phyloP scores from a whole-genome alignment of 2,113 vertebrate genomes.

The Cettia cetti region DNA sequence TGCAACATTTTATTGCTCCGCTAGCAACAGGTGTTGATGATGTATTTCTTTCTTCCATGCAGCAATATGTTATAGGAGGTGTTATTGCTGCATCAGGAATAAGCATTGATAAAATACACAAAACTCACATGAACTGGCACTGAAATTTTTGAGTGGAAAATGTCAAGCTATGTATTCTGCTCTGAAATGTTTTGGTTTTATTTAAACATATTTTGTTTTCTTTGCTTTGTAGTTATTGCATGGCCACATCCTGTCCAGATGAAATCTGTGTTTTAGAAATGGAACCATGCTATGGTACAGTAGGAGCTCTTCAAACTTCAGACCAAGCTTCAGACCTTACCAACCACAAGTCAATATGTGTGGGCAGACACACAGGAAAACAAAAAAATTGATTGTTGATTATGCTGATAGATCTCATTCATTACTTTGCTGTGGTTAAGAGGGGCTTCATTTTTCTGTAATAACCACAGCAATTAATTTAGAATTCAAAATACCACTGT shows the following conservation, averaged over 20 bases:
- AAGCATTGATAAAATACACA: neutral
- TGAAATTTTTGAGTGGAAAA: neutral
- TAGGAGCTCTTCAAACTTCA: neutral
- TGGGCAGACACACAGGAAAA: neutral
- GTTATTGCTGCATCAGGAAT: neutral
- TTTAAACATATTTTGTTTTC: neutral
- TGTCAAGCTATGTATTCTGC: rapidly evolving
- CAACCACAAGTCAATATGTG: neutral
- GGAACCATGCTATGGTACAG: neutral
- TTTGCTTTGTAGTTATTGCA: neutral
- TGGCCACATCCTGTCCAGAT: no score
- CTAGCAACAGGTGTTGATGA: neutral
- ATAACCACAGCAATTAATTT: neutral
- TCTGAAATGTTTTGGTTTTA: neutral
- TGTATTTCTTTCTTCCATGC: neutral
- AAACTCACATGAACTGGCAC: neutral
- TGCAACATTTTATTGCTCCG: constrained; percentile 40
- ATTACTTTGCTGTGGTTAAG: neutral
- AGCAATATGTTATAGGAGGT: neutral
- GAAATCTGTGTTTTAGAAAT: neutral
- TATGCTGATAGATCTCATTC: neutral
- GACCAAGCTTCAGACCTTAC: neutral
- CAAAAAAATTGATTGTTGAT: rapidly evolving
- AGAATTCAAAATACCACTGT: neutral
- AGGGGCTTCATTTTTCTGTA: neutral